Conservation (phyloP, 1,140 invertebrate species). For the Drosophila paulistorum region DNA sequence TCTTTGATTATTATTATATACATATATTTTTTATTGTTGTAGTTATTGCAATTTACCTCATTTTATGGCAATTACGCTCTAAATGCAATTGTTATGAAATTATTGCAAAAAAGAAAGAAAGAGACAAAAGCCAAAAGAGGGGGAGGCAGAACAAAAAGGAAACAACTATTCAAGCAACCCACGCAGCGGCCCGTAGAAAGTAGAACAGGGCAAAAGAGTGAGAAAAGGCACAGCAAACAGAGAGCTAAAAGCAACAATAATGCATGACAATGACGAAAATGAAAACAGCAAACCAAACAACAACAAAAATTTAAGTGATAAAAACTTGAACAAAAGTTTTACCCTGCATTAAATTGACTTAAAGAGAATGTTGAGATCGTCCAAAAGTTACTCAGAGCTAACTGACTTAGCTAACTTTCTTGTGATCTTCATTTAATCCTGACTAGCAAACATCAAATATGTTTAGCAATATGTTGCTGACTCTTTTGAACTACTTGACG, state of each 20-base stretch:
- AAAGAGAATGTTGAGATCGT: no score
- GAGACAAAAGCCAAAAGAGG: neutral
- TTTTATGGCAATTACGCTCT: slow-evolving; percentile 71
- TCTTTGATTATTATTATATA: slow-evolving; percentile 55
- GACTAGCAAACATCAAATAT: neutral
- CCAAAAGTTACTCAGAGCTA: no score
- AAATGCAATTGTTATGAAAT: slow-evolving; percentile 78
- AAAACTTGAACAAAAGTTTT: slow-evolving; percentile 35
- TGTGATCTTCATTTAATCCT: no score
- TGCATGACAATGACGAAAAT: slow-evolving; percentile 44
- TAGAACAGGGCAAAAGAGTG: slow-evolving; percentile 66
- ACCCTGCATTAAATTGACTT: neutral
- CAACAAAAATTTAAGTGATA: slow-evolving; percentile 35
- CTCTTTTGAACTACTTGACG: no score
- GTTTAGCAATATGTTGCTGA: neutral
- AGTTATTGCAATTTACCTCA: slow-evolving; percentile 62
- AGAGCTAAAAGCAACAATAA: slow-evolving; percentile 38
- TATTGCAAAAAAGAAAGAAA: slow-evolving; percentile 35
- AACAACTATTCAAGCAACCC: slow-evolving; percentile 59
- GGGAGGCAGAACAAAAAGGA: neutral
- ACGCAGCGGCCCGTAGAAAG: slow-evolving; percentile 63
- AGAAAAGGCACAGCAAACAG: slow-evolving; percentile 38
- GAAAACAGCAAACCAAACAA: slow-evolving; percentile 33
- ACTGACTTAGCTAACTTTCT: no score
- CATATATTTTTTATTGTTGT: slow-evolving; percentile 57